phyloP scores from a whole-genome alignment of 2,113 vertebrate species.

The Erinaceus europaeus region DNA sequence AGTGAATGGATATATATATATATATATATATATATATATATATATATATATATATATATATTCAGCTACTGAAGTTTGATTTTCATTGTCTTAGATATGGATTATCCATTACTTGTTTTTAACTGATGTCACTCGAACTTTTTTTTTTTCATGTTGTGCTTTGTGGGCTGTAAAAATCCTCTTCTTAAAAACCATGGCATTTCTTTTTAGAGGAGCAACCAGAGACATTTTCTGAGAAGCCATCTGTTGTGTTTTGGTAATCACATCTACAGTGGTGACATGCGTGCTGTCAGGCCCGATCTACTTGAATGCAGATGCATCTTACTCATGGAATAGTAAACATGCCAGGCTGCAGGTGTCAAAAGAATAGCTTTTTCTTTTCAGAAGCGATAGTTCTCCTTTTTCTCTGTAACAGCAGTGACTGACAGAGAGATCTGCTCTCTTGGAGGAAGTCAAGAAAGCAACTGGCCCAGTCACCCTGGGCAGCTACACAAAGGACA shows the following conservation, averaged over 20 bases:
- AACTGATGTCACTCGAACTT: constrained; percentile 85
- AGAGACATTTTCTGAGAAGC: constrained; percentile 90
- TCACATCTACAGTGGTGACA: constrained; percentile 86
- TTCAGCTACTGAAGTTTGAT: constrained; percentile 81
- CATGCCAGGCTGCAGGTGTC: constrained; percentile 86
- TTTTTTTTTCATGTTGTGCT: constrained; percentile 88
- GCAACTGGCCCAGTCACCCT: not conserved
- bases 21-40: too few relatives aligned
- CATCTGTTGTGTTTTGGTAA: constrained; percentile 90
- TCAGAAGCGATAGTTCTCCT: constrained; percentile 74
- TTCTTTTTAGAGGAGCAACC: constrained; percentile 88
- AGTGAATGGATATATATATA: constrained; percentile 68
- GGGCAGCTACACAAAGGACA: not conserved
- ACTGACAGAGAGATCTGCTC: constrained; percentile 75
- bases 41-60: too few relatives aligned
- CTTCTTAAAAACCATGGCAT: constrained; percentile 92
- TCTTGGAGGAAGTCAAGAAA: constrained; percentile 39
- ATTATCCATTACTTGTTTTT: too few relatives aligned
- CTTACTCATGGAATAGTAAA: constrained; percentile 85
- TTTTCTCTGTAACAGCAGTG: constrained; percentile 74
- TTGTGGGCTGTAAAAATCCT: constrained; percentile 89
- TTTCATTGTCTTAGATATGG: too few relatives aligned
- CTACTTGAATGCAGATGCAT: constrained; percentile 82
- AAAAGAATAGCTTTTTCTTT: constrained; percentile 83
- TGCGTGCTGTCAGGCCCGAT: constrained; percentile 87